These are phyloP conservation scores for zebrafish (Danio rerio) DNA, from an alignment of 2,113 vertebrate species.

Conservation along the genomic window DNA sequence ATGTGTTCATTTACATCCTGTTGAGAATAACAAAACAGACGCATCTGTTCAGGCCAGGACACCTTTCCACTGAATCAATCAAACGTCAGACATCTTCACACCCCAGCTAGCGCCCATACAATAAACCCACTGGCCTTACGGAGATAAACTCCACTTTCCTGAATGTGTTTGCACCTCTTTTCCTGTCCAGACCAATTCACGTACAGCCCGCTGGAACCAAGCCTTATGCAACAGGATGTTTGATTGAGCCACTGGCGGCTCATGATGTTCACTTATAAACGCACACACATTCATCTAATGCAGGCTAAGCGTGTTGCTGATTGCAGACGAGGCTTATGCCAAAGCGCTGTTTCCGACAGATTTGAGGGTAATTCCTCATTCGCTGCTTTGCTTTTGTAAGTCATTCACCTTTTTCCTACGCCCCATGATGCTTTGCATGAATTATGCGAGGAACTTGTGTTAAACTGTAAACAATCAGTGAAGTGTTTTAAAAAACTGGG, in stretches of 20 bases:
- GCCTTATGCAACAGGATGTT: slow-evolving; percentile 45
- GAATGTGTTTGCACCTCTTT: slow-evolving; percentile 41
- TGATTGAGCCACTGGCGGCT: slow-evolving; percentile 34
- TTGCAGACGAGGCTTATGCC: slow-evolving; percentile 49
- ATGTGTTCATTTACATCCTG: slow-evolving; percentile 25
- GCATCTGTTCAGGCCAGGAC: slow-evolving; percentile 11
- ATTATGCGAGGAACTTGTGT: no score
- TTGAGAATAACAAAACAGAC: slow-evolving; percentile 1
- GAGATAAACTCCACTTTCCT: slow-evolving; percentile 12
- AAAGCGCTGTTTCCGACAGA: slow-evolving; percentile 58
- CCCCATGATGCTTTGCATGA: no score
- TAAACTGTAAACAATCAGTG: no score
- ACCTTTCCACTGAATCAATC: slow-evolving; percentile 10
- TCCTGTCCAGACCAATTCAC: slow-evolving; percentile 46
- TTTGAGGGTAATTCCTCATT: slow-evolving; percentile 54
- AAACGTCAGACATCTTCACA: slow-evolving; percentile 4
- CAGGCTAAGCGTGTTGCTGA: slow-evolving; percentile 52
- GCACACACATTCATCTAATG: slow-evolving; percentile 50
- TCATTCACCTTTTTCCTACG: no score
- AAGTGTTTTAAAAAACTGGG: no score
- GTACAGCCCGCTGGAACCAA: slow-evolving; percentile 39
- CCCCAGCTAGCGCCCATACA: background rate
- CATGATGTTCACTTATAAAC: slow-evolving; percentile 33
- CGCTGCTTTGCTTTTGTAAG: slow-evolving; percentile 49
- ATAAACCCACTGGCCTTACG: slow-evolving; percentile 2